phyloP scores from a whole-genome alignment of 2,888 invertebrate genomes.

The Agrotis ipsilon region DNA sequence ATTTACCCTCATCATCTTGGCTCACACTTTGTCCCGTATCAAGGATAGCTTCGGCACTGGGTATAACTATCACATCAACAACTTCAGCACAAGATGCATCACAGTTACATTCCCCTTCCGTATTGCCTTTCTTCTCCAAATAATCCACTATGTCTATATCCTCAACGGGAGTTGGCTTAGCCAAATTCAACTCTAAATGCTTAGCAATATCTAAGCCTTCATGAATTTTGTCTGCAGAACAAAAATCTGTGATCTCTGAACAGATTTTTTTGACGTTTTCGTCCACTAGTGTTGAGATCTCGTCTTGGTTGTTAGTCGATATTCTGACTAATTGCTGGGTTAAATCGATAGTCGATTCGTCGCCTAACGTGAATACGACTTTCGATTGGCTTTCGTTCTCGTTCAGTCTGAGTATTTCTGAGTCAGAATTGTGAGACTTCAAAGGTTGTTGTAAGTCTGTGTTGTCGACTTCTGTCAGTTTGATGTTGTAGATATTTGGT shows the following conservation, averaged over 20 bases:
- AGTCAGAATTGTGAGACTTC: constrained; percentile 83
- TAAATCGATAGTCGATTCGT: constrained; percentile 66
- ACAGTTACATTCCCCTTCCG: constrained; percentile 68
- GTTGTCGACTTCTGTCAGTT: constrained; percentile 70
- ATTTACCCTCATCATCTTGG: constrained; percentile 42
- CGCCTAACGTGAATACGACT: constrained; percentile 85
- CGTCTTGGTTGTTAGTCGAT: constrained; percentile 84
- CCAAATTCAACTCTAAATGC: constrained; percentile 66
- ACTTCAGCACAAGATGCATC: constrained; percentile 80
- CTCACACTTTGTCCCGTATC: constrained; percentile 76
- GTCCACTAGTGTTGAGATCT: constrained; percentile 70
- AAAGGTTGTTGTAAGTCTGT: constrained; percentile 64
- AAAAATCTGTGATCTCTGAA: constrained; percentile 82
- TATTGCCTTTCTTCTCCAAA: constrained; percentile 68
- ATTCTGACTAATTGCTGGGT: constrained; percentile 79
- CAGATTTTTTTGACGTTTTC: constrained; percentile 84
- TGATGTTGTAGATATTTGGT: constrained; percentile 86
- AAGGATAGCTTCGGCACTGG: constrained; percentile 84
- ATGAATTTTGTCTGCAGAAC: constrained; percentile 70
- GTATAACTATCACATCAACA: constrained; percentile 85
- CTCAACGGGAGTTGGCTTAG: constrained; percentile 24
- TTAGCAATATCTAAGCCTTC: constrained; percentile 77
- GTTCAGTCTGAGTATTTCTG: constrained; percentile 79
- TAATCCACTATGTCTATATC: constrained; percentile 65
- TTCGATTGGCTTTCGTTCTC: constrained; percentile 65